Base-by-base conservation (phyloP, 2,888 invertebrate genomes). In the Strigamia transsilvanica region DNA sequence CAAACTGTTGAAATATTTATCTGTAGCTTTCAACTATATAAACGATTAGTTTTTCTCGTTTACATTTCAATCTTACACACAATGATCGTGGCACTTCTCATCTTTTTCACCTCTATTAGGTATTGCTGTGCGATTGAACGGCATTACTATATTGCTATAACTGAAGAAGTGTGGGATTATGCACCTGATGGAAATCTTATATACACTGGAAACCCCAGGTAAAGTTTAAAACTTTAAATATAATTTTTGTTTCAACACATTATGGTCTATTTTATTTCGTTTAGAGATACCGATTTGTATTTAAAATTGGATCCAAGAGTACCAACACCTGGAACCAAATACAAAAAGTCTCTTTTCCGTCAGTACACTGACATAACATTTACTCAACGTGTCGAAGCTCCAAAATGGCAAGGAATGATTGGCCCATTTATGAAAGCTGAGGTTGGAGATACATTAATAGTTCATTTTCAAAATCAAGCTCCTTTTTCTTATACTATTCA, bases 391-490 rank as follows among this genome's bases (percentile, higher is more conserved):
- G 82, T 83, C 56, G 23, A 73, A 2, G 77, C 82, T 18, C 82
- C 83, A 15, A 82, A 81, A 9, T 83, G 84, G 41, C 80, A 84
- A 73, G 84, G 83, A 15, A 77, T 84, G 78, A 42, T 84, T 21
- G 87, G 87, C 10, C 87, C 87, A 2, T 84, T 85, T 41, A 85
- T 87, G 13, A 84, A 84, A 34, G 87, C 85, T 10, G 86, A 86
- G 82, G 85, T 86, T 12, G 86, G 86, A 0, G 87, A 87, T 61
- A 82, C 82, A 34, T 23, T 84, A 32, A 79, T 83, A 34, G 66
- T 85, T 4, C 18, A 79, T 23, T 85, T 85, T 79, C 51, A 83
- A 34, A 85, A 85, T 80, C 83, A 83, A 79, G 84, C 84, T 21
- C 41, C 82, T 10, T 82, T 79, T 27, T 46, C 78, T 5, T 82